A percentile compares a stretch with the other conserved stretches of the same genome.
These are phyloP conservation scores for Pemphredon lugubris DNA, from an alignment of 2,888 invertebrate genomes.

Conservation along the genomic window DNA sequence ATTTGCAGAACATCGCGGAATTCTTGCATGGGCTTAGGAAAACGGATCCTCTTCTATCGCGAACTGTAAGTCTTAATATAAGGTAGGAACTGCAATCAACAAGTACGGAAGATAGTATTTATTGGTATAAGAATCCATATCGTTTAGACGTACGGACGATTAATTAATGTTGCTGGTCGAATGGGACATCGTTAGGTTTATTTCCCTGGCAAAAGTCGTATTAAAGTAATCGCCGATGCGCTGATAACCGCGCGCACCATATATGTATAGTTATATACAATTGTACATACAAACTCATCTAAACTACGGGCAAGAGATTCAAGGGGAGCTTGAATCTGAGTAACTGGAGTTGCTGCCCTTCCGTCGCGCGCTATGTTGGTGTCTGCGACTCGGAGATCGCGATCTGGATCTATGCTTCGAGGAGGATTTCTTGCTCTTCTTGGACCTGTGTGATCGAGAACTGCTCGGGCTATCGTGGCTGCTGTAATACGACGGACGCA, in stretches of 20 bases:
- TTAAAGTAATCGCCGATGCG: slow-evolving; percentile 56
- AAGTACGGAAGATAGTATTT: no score
- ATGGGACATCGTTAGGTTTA: no score
- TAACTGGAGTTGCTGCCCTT: slow-evolving; percentile 74
- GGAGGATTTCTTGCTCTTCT: slow-evolving; percentile 77
- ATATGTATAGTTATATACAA: slow-evolving; percentile 50
- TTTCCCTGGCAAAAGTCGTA: slow-evolving; percentile 53
- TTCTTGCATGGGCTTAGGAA: no score
- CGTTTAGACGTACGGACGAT: no score
- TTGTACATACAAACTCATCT: slow-evolving; percentile 41
- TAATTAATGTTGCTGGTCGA: no score
- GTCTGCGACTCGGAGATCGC: slow-evolving; percentile 72
- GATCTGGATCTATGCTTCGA: slow-evolving; percentile 77
- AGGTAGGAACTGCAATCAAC: no score
- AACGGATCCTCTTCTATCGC: no score
- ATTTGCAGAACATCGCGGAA: no score
- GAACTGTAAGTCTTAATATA: no score
- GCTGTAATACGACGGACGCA: slow-evolving; percentile 58
- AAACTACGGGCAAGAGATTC: slow-evolving; percentile 34
- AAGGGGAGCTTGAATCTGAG: slow-evolving; percentile 74
- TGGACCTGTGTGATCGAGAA: slow-evolving; percentile 75
- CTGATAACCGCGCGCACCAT: slow-evolving; percentile 10
- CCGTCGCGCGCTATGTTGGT: slow-evolving; percentile 68
- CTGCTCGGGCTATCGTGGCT: slow-evolving; percentile 75
- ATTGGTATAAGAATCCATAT: no score